Conservation (phyloP, 1,140 invertebrate species). For the Nixonia krombeini region DNA sequence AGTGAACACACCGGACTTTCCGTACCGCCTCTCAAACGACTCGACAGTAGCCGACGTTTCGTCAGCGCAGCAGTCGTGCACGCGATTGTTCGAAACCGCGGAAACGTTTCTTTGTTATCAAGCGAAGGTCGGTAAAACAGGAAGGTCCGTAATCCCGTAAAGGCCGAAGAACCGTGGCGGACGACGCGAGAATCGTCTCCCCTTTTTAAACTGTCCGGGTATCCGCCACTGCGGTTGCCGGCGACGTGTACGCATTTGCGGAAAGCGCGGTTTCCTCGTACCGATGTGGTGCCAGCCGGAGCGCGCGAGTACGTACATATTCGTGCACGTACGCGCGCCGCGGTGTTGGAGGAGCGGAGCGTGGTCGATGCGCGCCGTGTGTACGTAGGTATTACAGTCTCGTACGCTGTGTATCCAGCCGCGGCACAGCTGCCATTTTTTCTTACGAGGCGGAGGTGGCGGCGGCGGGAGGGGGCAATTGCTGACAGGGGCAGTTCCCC, state of each 20-base stretch:
- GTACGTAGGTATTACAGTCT: slow-evolving; percentile 56
- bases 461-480: slow-evolving; percentile 64
- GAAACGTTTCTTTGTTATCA: too few species aligned
- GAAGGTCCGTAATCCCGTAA: too few species aligned
- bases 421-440: slow-evolving; percentile 68
- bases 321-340: slow-evolving; percentile 18
- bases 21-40: too few species aligned
- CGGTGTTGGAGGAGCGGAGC: slow-evolving; percentile 3
- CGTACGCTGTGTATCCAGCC: slow-evolving; percentile 58
- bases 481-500: slow-evolving; percentile 64
- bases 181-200: neutral
- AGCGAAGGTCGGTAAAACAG: too few species aligned
- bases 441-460: too few species aligned
- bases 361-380: slow-evolving; percentile 35
- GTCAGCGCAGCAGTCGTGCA: too few species aligned
- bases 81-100: too few species aligned
- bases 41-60: too few species aligned
- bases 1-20: too few species aligned
- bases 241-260: slow-evolving; percentile 46
- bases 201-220: slow-evolving; percentile 1
- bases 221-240: slow-evolving; percentile 17
- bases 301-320: slow-evolving; percentile 19
- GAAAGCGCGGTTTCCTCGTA: slow-evolving; percentile 31
- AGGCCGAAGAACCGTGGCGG: too few species aligned
- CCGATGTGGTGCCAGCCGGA: slow-evolving; percentile 10